Conservation (phyloP, 1,140 invertebrate genomes). For the Papilio aristodemus region DNA sequence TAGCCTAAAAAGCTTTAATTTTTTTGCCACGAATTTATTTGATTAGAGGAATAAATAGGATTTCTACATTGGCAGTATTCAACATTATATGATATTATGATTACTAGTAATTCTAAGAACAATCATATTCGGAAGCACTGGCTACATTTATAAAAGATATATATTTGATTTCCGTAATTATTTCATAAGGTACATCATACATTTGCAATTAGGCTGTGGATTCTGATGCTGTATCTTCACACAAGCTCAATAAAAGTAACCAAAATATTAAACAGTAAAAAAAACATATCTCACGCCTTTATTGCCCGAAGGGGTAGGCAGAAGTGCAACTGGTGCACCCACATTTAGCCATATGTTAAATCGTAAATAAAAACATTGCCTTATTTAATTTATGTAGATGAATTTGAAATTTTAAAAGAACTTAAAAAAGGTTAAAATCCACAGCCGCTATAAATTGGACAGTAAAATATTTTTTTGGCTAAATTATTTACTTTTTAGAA, state of each 20-base stretch:
- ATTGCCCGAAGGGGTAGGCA: too few species aligned
- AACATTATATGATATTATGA: constrained; percentile 5
- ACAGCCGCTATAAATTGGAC: constrained; percentile 11
- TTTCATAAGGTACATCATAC: neutral
- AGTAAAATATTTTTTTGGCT: neutral
- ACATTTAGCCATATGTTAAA: too few species aligned
- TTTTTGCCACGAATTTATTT: neutral
- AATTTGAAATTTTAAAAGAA: neutral
- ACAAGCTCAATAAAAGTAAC: neutral
- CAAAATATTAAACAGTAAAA: too few species aligned
- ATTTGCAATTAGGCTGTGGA: neutral
- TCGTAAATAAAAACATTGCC: too few species aligned
- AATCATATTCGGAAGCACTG: constrained; percentile 5
- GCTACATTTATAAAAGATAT: neutral
- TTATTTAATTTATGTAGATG: too few species aligned
- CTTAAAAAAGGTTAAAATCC: neutral
- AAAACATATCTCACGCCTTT: too few species aligned
- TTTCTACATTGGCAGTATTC: constrained; percentile 5
- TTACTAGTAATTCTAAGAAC: constrained; percentile 2
- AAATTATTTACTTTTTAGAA: too few species aligned
- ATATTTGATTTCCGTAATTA: neutral
- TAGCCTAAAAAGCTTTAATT: neutral
- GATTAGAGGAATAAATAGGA: neutral
- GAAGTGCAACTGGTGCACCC: too few species aligned
- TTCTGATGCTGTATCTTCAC: neutral